Conservation (phyloP, 2,113 vertebrate genomes). For the Gymnobelideus leadbeateri region DNA sequence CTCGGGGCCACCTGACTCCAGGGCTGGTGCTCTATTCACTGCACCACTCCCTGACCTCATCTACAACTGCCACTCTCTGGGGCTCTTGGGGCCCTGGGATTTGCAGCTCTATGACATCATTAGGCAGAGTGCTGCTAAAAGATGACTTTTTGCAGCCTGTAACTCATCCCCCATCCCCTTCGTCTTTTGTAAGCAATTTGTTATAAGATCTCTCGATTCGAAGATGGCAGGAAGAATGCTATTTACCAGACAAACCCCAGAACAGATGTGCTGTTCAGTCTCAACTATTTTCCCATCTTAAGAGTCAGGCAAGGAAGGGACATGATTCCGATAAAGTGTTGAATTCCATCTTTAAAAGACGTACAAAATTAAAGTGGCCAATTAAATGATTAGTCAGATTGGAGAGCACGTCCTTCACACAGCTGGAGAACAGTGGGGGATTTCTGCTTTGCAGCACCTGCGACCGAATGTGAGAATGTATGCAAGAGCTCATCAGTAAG, state of each 20-base stretch:
- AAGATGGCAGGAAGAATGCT: background rate
- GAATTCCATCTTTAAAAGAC: background rate
- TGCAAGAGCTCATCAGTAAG: background rate
- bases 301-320: background rate
- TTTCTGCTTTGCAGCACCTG: background rate
- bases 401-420: background rate
- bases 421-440: background rate
- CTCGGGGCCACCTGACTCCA: background rate
- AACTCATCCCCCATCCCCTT: background rate
- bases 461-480: background rate
- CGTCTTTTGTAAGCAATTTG: background rate
- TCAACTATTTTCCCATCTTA: background rate
- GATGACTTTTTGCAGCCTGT: background rate
- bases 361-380: background rate
- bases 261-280: background rate
- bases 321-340: background rate
- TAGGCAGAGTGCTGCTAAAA: background rate
- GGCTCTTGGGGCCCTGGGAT: background rate
- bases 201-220: background rate
- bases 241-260: background rate
- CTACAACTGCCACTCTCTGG: background rate
- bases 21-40: background rate
- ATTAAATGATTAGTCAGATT: slow-evolving; percentile 2
- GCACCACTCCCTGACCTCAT: background rate
- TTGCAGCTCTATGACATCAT: background rate